A percentile compares a stretch with the other conserved stretches of the same genome.
Evolutionary conservation across 2,888 invertebrate genomes (phyloP).

Genomic region (Trileptium ribeirensis): DNA sequence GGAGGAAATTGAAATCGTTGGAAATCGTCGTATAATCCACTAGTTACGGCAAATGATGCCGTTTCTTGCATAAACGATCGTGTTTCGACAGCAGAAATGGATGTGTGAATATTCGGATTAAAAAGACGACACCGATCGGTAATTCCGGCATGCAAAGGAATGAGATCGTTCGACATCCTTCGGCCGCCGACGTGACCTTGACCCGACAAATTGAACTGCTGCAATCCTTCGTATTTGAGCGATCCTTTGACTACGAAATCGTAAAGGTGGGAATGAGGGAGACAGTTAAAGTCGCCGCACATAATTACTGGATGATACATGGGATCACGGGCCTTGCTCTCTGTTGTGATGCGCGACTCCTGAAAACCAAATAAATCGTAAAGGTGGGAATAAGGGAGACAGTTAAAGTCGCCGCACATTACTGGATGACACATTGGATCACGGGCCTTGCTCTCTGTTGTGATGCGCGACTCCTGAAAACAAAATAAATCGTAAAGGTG

Average conservation of each 20-base stretch:
- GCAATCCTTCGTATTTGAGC: constrained; percentile 54
- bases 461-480: too few species aligned
- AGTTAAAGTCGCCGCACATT: constrained; percentile 88
- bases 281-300: constrained; percentile 85
- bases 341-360: too few species aligned
- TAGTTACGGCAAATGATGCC: too few species aligned
- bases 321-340: too few species aligned
- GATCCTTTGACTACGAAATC: constrained; percentile 63
- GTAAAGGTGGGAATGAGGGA: constrained; percentile 67
- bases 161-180: constrained; percentile 38
- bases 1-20: too few species aligned
- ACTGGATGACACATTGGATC: constrained; percentile 65
- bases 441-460: too few species aligned
- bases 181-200: constrained; percentile 44
- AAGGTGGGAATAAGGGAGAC: constrained; percentile 66
- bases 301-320: constrained; percentile 66
- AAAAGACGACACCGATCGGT: constrained; percentile 55
- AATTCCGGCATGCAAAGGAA: constrained; percentile 53
- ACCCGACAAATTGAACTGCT: constrained; percentile 50
- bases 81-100: background rate
- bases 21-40: too few species aligned
- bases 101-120: background rate
- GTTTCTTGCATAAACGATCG: background rate
- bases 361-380: too few species aligned
- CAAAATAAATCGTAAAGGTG: constrained; percentile 66